Evolutionary conservation across 1,140 invertebrate genomes (phyloP), one percentile per base, ranked within the genome.

Genomic region (Drosophila nebulosa): DNA sequence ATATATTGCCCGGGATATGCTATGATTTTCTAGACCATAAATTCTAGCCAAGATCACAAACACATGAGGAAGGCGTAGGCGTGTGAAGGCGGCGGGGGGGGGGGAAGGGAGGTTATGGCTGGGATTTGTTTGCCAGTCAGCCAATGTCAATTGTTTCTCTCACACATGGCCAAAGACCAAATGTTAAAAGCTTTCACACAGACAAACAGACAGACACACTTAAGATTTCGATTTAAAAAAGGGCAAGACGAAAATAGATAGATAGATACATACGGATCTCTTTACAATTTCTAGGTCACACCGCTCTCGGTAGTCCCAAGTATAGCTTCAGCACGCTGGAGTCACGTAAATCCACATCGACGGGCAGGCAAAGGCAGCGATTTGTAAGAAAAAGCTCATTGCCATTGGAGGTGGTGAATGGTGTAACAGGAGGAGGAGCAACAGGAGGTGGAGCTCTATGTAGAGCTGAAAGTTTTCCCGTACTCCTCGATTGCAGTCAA

Each of bases 321-420:
- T 91, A 91, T 64, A 91, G 90, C 74, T 91, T 90, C 69, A 91
- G 79, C 72, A 91, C 91, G 12, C 65, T 91, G 68, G 91, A 91
- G 56, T 91, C 91, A 27, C 81, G 91, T 35, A 91, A 91, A 58
- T 91, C 89, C 14, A 78, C 74, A 4, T 57, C 67, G 32, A 55
- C 67, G 2, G 78, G 83, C 6, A 32, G 90, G n/a, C 91, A 89
- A 53, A 79, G 90, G 0, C 90, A 90, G 59, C 76, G 88, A 1
- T 89, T 88, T 14, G 72, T 85, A 21, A 74, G 91, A 1, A 91
- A 91, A 72, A 91, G 91, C 58, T 91, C 91, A 52, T 63, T 91
- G 63, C 90, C 90, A 16, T 61, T 91, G 42, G 90, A 91, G 57
- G 64, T 64, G 57, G 64, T 64, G 7, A 50, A 64, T 10, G 50